Conservation (phyloP, 2,797 vertebrate species). For the Cirrhinus mrigala region DNA sequence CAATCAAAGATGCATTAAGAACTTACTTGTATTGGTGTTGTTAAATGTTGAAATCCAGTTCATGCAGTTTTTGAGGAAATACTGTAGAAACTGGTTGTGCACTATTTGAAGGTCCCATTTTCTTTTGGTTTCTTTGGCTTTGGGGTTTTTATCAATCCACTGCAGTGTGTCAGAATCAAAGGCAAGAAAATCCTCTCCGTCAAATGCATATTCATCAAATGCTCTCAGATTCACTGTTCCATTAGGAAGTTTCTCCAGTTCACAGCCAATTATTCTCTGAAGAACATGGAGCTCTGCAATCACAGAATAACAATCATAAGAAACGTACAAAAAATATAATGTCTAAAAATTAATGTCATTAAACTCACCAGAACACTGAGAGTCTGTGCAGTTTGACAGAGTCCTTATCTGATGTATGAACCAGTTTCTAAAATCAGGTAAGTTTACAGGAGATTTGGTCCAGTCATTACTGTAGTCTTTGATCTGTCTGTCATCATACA, state of each 20-base stretch:
- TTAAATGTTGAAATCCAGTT: not conserved
- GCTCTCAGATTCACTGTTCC: not conserved
- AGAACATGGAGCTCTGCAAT: too few species aligned
- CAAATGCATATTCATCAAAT: slow-evolving; percentile 1
- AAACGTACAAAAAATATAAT: not conserved
- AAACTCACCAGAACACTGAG: not conserved
- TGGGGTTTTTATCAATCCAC: not conserved
- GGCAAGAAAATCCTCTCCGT: not conserved
- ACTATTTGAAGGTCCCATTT: not conserved
- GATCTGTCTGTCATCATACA: not conserved
- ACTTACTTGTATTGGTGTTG: not conserved
- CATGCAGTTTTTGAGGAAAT: not conserved
- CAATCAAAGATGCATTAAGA: not conserved
- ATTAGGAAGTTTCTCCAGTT: not conserved
- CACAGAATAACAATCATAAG: too few species aligned
- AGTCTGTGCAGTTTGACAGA: not conserved
- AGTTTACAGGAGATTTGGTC: not conserved
- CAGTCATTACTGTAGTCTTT: not conserved
- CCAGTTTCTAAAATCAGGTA: not conserved
- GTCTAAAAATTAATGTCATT: not conserved
- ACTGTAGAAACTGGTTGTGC: rapidly evolving
- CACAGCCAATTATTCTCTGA: too few species aligned
- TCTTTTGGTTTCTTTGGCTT: not conserved
- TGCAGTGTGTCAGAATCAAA: not conserved
- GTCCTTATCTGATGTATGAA: not conserved